Conservation (phyloP, 2,888 invertebrate genomes). For the Trissolcus japonicus region DNA sequence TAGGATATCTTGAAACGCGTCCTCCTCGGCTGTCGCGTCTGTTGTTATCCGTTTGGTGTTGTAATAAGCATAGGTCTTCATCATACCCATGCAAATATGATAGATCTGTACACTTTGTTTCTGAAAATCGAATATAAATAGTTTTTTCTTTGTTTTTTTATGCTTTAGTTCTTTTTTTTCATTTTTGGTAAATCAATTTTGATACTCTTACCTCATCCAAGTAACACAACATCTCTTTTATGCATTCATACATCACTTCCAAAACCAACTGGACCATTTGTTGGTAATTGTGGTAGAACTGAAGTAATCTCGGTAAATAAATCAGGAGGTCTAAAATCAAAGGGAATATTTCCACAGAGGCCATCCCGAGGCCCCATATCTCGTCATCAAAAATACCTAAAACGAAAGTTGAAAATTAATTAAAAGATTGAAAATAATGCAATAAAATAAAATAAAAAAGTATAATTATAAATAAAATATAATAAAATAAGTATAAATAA, state of each 20-base stretch:
- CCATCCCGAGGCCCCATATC: constrained; percentile 62
- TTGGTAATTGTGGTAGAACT: constrained; percentile 87
- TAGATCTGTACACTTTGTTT: constrained; percentile 82
- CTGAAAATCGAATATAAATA: constrained; percentile 60
- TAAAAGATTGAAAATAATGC: neutral
- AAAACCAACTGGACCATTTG: constrained; percentile 86
- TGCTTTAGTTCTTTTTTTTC: neutral
- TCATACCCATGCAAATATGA: constrained; percentile 82
- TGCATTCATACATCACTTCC: constrained; percentile 84
- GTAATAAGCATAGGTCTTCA: constrained; percentile 83
- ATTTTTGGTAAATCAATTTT: too few species aligned
- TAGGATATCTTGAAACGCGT: constrained; percentile 85
- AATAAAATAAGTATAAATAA: too few species aligned
- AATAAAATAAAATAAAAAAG: neutral
- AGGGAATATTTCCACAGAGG: constrained; percentile 78
- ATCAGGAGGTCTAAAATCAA: constrained; percentile 81
- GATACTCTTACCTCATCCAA: constrained; percentile 21
- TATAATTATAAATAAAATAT: too few species aligned
- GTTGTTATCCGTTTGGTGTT: constrained; percentile 81
- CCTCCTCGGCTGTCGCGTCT: constrained; percentile 84
- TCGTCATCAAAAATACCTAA: constrained; percentile 82
- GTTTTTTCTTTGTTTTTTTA: neutral
- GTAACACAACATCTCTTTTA: constrained; percentile 79
- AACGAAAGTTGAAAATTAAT: constrained; percentile 13
- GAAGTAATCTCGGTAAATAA: constrained; percentile 83